These are phyloP conservation scores for Penelope pileata DNA, from an alignment of 2,113 vertebrate species.

Conservation along the genomic window DNA sequence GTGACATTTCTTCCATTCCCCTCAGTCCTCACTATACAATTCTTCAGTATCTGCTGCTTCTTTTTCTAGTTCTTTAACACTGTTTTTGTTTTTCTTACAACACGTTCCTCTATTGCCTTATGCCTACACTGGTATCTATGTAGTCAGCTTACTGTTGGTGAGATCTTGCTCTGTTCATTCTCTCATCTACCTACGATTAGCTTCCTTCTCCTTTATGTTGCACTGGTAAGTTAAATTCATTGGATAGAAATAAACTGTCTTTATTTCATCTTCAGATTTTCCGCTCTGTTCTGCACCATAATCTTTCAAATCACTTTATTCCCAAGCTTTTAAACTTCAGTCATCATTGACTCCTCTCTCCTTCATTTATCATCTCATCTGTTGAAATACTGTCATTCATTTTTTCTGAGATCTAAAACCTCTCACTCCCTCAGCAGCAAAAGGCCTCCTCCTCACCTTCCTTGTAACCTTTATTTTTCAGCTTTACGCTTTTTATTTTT, in stretches of 20 bases:
- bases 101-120: background rate
- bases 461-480: background rate
- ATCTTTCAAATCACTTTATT: background rate
- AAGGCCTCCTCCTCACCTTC: background rate
- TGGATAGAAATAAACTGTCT: background rate
- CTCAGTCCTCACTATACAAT: background rate
- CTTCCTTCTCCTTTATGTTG: background rate
- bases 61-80: background rate
- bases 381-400: background rate
- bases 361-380: background rate
- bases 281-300: background rate
- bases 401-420: background rate
- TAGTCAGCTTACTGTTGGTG: background rate
- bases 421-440: background rate
- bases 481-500: background rate
- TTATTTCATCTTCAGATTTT: background rate
- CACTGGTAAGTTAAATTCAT: background rate
- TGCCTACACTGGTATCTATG: background rate
- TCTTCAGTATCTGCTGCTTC: background rate
- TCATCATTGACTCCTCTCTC: background rate
- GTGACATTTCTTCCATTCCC: background rate
- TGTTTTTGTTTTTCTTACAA: background rate
- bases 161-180: background rate
- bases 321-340: background rate
- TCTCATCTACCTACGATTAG: background rate